Conservation (phyloP, 2,797 vertebrate genomes). For the Threskiornis aethiopicus region DNA sequence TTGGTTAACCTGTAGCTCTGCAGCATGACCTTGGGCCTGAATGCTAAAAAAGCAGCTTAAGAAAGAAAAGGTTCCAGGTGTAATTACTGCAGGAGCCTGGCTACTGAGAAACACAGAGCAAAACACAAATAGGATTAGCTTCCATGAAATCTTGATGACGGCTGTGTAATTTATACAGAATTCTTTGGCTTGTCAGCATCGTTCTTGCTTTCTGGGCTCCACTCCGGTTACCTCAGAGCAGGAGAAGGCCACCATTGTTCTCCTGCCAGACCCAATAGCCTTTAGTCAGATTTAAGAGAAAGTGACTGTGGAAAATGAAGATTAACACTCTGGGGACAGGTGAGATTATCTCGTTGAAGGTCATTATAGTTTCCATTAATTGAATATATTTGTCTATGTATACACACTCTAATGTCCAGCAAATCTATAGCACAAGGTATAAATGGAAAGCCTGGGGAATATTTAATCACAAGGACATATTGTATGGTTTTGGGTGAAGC, state of each 20-base stretch:
- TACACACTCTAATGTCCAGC: background rate
- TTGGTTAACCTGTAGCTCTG: background rate
- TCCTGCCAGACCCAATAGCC: background rate
- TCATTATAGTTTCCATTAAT: constrained; percentile 19
- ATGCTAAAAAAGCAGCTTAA: background rate
- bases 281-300: constrained; percentile 28
- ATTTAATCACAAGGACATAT: background rate
- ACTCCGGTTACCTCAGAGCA: background rate
- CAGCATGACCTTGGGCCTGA: background rate
- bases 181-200: background rate
- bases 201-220: background rate
- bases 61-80: background rate
- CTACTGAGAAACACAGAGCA: background rate
- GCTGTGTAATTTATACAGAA: background rate
- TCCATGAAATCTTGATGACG: background rate
- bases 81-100: background rate
- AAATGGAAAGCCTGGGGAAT: background rate
- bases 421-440: background rate
- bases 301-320: constrained; percentile 7
- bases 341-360: constrained; percentile 13
- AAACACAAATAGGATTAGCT: constrained; percentile 22
- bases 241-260: background rate
- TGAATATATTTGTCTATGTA: background rate
- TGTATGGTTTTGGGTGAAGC: background rate
- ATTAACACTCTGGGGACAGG: background rate